These are phyloP conservation scores for Spongilla lacustris DNA, from an alignment of 37 sponge, comb jelly and placozoan species.

Conservation along the genomic window DNA sequence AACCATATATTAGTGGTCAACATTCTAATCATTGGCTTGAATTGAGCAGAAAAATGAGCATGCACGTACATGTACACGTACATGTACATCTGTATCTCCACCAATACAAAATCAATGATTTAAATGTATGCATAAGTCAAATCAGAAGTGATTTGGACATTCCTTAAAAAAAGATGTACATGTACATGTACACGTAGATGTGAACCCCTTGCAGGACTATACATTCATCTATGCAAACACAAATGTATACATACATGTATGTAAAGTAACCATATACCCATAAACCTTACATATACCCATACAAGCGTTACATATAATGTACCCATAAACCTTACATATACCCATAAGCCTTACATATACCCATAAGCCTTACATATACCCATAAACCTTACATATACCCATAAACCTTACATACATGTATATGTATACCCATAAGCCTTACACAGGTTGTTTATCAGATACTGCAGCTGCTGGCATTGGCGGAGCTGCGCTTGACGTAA, in stretches of 20 bases:
- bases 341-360: neutral
- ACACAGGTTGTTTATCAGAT: neutral
- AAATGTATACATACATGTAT: too few relatives aligned
- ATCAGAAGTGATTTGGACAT: neutral
- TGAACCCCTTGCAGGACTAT: too few relatives aligned
- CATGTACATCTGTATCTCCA: constrained; percentile 2
- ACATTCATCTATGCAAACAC: too few relatives aligned
- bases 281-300: neutral
- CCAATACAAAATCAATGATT: too few relatives aligned
- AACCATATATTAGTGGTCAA: too few relatives aligned
- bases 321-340: neutral
- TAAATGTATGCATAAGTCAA: constrained; percentile 3
- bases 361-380: neutral
- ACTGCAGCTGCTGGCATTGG: neutral
- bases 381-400: neutral
- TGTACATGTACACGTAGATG: constrained; percentile 2
- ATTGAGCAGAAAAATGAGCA: too few relatives aligned
- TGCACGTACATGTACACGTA: neutral
- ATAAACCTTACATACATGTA: neutral
- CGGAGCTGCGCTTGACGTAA: constrained; percentile 13
- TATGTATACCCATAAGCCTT: neutral
- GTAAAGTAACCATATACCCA: too few relatives aligned
- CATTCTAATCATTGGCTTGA: too few relatives aligned
- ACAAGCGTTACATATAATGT: too few relatives aligned
- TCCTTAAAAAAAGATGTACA: neutral